phyloP scores from a whole-genome alignment of 2,113 vertebrate species.

The Trochalopteron elliotii region DNA sequence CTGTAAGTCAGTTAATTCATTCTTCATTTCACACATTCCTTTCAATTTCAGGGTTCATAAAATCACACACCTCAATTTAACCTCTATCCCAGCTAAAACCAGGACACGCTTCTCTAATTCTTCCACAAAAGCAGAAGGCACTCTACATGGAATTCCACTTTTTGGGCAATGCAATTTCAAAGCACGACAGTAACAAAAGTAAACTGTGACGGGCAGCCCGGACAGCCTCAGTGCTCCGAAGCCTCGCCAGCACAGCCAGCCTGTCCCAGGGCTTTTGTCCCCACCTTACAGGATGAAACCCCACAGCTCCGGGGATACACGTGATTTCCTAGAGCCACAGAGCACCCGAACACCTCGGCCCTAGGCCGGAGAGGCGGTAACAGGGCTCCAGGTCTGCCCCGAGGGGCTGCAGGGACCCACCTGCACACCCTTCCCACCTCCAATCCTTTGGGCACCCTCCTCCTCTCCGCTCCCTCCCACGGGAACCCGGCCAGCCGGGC shows the following conservation, averaged over 20 bases:
- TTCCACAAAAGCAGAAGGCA: background rate
- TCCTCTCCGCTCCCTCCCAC: background rate
- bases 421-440: background rate
- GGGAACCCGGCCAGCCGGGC: background rate
- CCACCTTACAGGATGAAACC: rapidly evolving
- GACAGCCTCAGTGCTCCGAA: background rate
- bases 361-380: background rate
- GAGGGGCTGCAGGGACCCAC: background rate
- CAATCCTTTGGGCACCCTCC: rapidly evolving
- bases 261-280: background rate
- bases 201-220: background rate
- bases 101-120: background rate
- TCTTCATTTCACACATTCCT: background rate
- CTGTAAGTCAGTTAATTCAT: background rate
- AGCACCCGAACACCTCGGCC: background rate
- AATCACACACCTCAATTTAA: background rate
- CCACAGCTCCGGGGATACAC: rapidly evolving
- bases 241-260: background rate
- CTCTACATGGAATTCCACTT: background rate
- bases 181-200: background rate
- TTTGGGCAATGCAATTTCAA: background rate
- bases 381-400: background rate
- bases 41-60: background rate
- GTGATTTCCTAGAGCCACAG: rapidly evolving
- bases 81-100: background rate